Conservation (phyloP, 2,797 vertebrate genomes). For the Parotocinclus haroldoi region DNA sequence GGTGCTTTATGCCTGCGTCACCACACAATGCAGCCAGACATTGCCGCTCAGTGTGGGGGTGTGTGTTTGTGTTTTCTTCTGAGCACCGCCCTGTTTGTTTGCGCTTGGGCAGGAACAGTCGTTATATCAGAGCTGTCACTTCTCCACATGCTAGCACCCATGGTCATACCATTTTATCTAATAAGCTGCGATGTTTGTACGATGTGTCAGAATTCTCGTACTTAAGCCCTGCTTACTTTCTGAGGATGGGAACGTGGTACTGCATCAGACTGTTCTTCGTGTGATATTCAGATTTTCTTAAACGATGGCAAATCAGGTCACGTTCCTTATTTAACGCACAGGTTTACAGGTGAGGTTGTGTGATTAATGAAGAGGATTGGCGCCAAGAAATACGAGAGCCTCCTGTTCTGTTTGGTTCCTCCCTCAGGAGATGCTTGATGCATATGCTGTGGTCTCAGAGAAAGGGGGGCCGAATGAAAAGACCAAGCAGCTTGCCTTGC, state of each 20-base stretch:
- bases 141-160: slow-evolving; percentile 3
- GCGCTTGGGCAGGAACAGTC: slow-evolving; percentile 25
- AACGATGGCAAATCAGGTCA: slow-evolving; percentile 29
- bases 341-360: slow-evolving; percentile 1
- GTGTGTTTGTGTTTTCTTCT: slow-evolving; percentile 33
- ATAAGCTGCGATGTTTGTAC: slow-evolving; percentile 43
- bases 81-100: slow-evolving; percentile 37
- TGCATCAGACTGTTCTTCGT: slow-evolving; percentile 4
- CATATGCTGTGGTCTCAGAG: slow-evolving; percentile 14
- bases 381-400: slow-evolving; percentile 27
- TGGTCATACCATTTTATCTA: slow-evolving; percentile 38
- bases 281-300: not conserved
- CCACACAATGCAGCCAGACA: slow-evolving; percentile 34
- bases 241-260: not conserved
- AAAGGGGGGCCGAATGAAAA: not conserved
- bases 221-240: not conserved
- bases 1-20: slow-evolving; percentile 42
- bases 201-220: slow-evolving; percentile 43
- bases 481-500: too few species aligned
- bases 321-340: slow-evolving; percentile 24
- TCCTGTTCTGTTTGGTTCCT: slow-evolving; percentile 12
- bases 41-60: slow-evolving; percentile 30
- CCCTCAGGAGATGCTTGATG: slow-evolving; percentile 24
- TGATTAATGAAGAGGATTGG: slow-evolving; percentile 37
- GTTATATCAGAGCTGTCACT: slow-evolving; percentile 39